These are phyloP conservation scores for Siphamia tubifer DNA, from an alignment of 2,113 vertebrate genomes.

Conservation along the genomic window DNA sequence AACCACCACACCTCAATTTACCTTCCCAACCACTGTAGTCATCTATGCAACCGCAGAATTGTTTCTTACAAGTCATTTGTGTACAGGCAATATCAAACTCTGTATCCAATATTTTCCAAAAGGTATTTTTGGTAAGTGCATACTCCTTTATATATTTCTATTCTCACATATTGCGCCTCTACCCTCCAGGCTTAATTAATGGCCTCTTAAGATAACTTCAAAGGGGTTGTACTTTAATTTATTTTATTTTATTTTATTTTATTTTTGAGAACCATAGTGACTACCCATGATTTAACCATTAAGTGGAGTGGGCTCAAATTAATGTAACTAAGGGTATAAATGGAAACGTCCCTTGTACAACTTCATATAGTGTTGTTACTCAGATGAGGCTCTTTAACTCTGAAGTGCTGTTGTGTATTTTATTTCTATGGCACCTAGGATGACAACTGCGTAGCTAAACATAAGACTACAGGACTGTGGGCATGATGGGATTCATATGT, in stretches of 20 bases:
- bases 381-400: neutral
- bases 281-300: neutral
- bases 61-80: constrained; percentile 33
- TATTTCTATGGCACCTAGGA: neutral
- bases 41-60: constrained; percentile 73
- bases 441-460: neutral
- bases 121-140: constrained; percentile 56
- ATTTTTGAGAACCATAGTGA: constrained; percentile 5
- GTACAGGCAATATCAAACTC: constrained; percentile 42
- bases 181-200: constrained; percentile 5
- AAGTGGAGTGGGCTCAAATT: neutral
- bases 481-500: neutral
- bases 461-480: neutral
- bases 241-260: constrained; percentile 27
- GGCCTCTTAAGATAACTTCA: constrained; percentile 16
- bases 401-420: neutral
- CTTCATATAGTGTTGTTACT: neutral
- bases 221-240: constrained; percentile 2
- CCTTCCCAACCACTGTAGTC: constrained; percentile 48
- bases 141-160: constrained; percentile 63
- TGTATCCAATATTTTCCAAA: constrained; percentile 50
- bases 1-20: constrained; percentile 64
- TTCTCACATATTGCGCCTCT: constrained; percentile 23
- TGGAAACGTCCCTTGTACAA: constrained; percentile 5
- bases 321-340: constrained; percentile 9